Evolutionary conservation across 2,797 vertebrate genomes (phyloP), one percentile per base, ranked within the genome.

Genomic region (Scarus forsteni): DNA sequence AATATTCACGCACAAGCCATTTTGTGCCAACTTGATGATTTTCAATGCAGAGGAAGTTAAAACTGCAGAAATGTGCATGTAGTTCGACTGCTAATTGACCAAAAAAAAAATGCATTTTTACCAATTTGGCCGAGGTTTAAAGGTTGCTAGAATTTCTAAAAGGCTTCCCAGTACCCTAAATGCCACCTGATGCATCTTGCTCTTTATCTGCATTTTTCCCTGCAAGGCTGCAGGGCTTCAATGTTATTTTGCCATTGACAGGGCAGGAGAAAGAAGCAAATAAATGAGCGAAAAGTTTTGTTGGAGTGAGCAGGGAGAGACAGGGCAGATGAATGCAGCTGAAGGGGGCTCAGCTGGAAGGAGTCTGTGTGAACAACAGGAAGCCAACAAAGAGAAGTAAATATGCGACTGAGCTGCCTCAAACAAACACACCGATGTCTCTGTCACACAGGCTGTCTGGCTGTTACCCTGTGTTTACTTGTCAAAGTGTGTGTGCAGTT

Each of bases 261-360:
- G 49, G 38, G 46, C 62, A 35, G 40, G 40, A 64, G 54, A 51
- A 64, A 70, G 60, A 81, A 67, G 83, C 75, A 77, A 81, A 92
- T 78, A 77, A 84, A 87, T 60, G 70, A 80, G 70, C 54, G 51
- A 4, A 71, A 72, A 51, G 74, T 73, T 82, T 90, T 75, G 80
- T 83, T 73, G 75, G 75, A 70, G 60, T 49, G 68, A 65, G 45
- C 16, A 42, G 51, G 56, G 46, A 50, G 74, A 57, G 80, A 34
- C 19, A 44, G 0, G 39, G 18, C 82, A 66, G 83, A 73, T 62
- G 7, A 80, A 83, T 75, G 79, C 11, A 70, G 86, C 88, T 88
- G 85, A 87, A 87, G 85, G 79, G 70, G 85, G 60, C 81, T 87
- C 85, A 78, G 79, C 60, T 75, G 81, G 82, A 84, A 74, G 67